These are phyloP conservation scores for Thumatha senex DNA, from an alignment of 2,888 invertebrate genomes.

Conservation along the genomic window DNA sequence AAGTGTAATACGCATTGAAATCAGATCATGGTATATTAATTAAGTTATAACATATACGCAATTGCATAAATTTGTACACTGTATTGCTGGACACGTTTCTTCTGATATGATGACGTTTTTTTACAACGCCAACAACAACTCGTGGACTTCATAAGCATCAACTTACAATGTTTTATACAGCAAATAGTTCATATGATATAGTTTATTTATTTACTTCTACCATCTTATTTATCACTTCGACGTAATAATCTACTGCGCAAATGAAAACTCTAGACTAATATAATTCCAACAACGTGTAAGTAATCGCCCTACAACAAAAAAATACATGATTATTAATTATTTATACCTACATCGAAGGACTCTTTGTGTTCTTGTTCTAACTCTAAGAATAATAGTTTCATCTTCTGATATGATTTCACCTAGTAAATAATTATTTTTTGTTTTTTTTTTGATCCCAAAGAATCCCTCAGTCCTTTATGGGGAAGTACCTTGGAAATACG, in stretches of 20 bases:
- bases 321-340: background rate
- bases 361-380: no score
- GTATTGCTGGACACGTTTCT: slow-evolving; percentile 47
- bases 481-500: no score
- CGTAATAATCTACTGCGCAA: slow-evolving; percentile 39
- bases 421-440: no score
- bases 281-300: slow-evolving; percentile 18
- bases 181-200: slow-evolving; percentile 55
- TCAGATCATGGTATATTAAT: slow-evolving; percentile 28
- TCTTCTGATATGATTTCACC: no score
- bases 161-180: slow-evolving; percentile 39
- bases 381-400: no score
- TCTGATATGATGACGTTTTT: slow-evolving; percentile 45
- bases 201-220: slow-evolving; percentile 39
- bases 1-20: slow-evolving; percentile 17
- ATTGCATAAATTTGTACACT: slow-evolving; percentile 45
- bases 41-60: slow-evolving; percentile 43
- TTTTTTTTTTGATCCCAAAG: no score
- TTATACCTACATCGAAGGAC: no score
- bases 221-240: slow-evolving; percentile 30
- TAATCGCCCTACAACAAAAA: slow-evolving; percentile 7
- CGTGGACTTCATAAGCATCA: slow-evolving; percentile 65
- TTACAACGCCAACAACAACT: slow-evolving; percentile 57
- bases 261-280: slow-evolving; percentile 31
- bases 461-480: no score